Percentiles rank a stretch among this genome's conserved stretches.
phyloP scores from a whole-genome alignment of 2,113 vertebrate genomes.

The Entelurus aequoreus region DNA sequence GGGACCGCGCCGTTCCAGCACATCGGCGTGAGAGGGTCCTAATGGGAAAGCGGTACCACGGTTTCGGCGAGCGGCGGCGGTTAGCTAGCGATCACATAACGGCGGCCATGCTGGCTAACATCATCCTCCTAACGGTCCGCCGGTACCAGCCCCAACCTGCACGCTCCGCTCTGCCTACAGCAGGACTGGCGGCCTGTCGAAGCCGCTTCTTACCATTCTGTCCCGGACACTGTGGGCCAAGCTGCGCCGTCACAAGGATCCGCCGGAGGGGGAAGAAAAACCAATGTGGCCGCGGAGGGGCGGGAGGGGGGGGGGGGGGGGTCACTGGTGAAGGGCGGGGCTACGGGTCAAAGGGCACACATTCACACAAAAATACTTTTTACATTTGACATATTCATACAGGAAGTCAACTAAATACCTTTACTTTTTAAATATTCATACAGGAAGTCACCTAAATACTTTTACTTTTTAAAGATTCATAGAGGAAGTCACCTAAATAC shows the following conservation, averaged over 20 bases:
- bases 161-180: neutral
- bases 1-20: neutral
- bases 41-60: fast-evolving
- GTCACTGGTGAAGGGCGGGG: slow-evolving; percentile 21
- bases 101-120: slow-evolving; percentile 51
- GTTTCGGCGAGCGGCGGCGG: neutral
- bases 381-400: no score
- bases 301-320: slow-evolving; percentile 4
- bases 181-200: no score
- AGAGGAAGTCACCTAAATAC: no score
- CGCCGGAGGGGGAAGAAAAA: neutral
- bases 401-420: no score
- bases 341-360: neutral
- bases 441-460: no score
- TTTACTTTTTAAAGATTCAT: no score
- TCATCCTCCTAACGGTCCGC: slow-evolving; percentile 13
- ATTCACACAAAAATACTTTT: no score
- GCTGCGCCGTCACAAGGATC: slow-evolving; percentile 35
- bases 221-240: slow-evolving; percentile 42
- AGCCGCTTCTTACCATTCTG: slow-evolving; percentile 78
- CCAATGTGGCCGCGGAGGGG: neutral
- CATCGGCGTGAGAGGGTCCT: fast-evolving
- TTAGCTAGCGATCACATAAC: neutral
- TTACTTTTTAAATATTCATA: no score
- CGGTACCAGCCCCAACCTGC: neutral